A percentile compares a stretch with the other conserved stretches of the same genome.
Evolutionary conservation across 2,797 vertebrate genomes (phyloP).

Genomic region (Bufotes viridis): DNA sequence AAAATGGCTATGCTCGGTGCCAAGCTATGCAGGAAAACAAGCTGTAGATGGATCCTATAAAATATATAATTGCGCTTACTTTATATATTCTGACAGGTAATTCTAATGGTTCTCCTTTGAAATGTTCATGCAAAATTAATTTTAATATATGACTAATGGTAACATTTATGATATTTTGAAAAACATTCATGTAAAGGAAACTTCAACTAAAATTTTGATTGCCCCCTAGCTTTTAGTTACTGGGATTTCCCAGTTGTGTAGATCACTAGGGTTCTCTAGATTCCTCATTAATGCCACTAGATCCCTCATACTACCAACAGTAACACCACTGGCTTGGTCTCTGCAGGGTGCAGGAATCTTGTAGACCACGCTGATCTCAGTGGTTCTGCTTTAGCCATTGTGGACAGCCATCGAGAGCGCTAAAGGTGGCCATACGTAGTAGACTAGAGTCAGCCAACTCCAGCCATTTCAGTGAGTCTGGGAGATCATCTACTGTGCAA

Average conservation of each 20-base stretch:
- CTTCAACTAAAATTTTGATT: not conserved
- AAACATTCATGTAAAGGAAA: not conserved
- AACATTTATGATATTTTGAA: not conserved
- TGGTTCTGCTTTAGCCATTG: too few species aligned
- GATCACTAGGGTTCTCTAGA: not conserved
- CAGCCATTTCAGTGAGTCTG: too few species aligned
- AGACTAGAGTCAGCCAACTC: too few species aligned
- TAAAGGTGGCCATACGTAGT: too few species aligned
- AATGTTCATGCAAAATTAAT: not conserved
- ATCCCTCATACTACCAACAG: not conserved
- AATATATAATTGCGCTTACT: too few species aligned
- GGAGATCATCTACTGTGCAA: too few species aligned
- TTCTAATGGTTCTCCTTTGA: slow-evolving; percentile 11
- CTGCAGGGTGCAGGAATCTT: not conserved
- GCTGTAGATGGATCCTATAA: not conserved
- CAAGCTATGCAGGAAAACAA: not conserved
- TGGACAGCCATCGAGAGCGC: too few species aligned
- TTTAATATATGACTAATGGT: not conserved
- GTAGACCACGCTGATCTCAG: not conserved
- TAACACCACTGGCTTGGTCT: not conserved
- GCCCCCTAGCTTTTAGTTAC: not conserved
- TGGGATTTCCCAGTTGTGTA: not conserved
- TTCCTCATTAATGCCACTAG: not conserved
- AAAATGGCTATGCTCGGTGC: not conserved
- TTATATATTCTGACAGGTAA: not conserved